Evolutionary conservation across 2,113 vertebrate genomes (phyloP), one percentile per base, ranked within the genome.

Genomic region (Morone chrysops): DNA sequence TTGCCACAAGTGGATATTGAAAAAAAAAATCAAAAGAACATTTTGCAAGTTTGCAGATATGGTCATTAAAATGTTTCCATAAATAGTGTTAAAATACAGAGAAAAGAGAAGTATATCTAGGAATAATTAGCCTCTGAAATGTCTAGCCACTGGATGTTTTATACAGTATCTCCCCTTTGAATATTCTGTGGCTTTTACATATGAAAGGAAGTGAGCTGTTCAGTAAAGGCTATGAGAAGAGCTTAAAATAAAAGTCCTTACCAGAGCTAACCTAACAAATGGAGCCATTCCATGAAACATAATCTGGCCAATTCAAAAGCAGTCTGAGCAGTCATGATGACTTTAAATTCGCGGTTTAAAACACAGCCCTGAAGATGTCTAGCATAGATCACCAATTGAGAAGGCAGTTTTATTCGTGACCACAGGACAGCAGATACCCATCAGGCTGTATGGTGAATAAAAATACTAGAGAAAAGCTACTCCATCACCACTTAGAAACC

Each of bases 391-490:
- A 18, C 16, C 20, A 53, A 51, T 8, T 50, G 5, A 76, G 20
- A 75, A 48, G 6, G 4, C 18, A 8, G 14, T 50, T 67, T 60
- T 8, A 41, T 54, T 47, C 0, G 0, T 67, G 53, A 67, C 18
- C 56, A 53, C 0, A 53, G 51, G 25, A 3, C 41, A 79, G 75
- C 41, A 17, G 48, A 61, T 43, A 45, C 18, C 53, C 17, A 47
- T 61, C 68, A 17, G 38, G 18, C 16, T 45, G 8, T 22, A 22
- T 25, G 31, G 16, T 31, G 67, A 71, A 36, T 45, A 16, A 70
- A 70, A 80, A 82, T 20, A 41, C 61, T 63, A 50, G 17, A 73
- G 50, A 50, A 36, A 61, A 38, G 67, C 66, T 43, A 25, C 31
- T 88, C 41, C 0, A 12, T 73, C 67, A 40, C 12, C 25, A 51